Conservation (phyloP, 2,888 invertebrate species). For the Tetheella fluctuosa region DNA sequence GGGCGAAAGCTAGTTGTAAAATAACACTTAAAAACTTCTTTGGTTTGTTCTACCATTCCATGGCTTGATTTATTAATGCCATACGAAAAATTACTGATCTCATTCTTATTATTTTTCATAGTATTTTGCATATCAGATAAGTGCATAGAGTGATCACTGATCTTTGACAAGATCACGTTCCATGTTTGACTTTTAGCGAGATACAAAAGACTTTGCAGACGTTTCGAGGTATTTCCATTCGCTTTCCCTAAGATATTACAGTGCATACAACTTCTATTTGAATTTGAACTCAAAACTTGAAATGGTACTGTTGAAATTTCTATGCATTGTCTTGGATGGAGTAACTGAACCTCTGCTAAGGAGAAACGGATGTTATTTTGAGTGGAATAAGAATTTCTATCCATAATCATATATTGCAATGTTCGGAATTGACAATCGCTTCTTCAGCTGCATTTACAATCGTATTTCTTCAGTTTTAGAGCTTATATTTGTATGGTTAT, state of each 20-base stretch:
- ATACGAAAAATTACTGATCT: too few species aligned
- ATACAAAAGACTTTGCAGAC: constrained; percentile 55
- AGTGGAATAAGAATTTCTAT: constrained; percentile 80
- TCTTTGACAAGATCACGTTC: constrained; percentile 35
- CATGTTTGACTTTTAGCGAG: constrained; percentile 45
- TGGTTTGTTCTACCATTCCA: too few species aligned
- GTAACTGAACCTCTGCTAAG: constrained; percentile 73
- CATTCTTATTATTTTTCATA: too few species aligned
- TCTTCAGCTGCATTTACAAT: constrained; percentile 31
- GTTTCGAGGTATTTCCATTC: constrained; percentile 40
- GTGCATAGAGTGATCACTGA: not conserved
- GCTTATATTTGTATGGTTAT: constrained; percentile 35
- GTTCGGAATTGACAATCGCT: constrained; percentile 57
- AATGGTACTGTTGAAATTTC: constrained; percentile 29
- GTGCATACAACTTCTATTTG: constrained; percentile 17
- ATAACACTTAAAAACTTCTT: too few species aligned
- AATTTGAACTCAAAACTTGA: constrained; percentile 25
- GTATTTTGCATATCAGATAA: not conserved
- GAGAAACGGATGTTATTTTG: constrained; percentile 80
- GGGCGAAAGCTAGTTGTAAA: too few species aligned
- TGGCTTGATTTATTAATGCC: too few species aligned
- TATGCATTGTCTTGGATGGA: constrained; percentile 20
- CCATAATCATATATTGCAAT: constrained; percentile 69
- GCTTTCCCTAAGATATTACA: constrained; percentile 45
- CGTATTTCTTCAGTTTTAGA: constrained; percentile 12